Conservation (phyloP, 2,797 vertebrate species). For the Artibeus lituratus region DNA sequence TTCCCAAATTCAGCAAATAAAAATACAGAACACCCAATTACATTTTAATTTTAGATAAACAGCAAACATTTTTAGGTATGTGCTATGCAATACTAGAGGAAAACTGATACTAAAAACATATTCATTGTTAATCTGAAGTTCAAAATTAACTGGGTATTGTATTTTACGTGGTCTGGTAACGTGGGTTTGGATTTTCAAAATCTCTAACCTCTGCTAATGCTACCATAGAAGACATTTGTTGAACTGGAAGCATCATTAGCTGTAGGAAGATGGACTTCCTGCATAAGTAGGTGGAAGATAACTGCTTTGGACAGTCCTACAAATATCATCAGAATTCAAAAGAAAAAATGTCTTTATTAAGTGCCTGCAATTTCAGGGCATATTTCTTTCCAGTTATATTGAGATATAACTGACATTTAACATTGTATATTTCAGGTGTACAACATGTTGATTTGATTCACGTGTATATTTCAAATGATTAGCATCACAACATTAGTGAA, state of each 20-base stretch:
- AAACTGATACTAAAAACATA: neutral
- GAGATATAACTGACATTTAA: neutral
- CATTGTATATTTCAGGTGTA: neutral
- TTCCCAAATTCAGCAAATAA: neutral
- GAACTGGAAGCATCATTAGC: neutral
- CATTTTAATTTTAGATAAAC: constrained; percentile 20
- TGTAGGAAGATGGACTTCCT: neutral
- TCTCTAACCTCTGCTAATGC: neutral
- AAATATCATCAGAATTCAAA: neutral
- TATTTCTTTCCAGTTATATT: neutral
- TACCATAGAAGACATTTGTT: neutral
- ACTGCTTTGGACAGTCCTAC: neutral
- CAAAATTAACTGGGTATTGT: neutral
- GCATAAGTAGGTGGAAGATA: neutral
- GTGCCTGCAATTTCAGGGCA: neutral
- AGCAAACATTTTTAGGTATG: neutral
- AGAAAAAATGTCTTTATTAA: neutral
- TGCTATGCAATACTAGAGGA: neutral
- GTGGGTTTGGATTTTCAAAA: neutral
- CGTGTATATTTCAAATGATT: neutral
- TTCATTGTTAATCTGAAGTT: neutral
- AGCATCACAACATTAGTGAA: neutral
- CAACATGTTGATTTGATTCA: neutral
- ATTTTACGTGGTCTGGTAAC: neutral
- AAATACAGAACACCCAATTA: neutral